Conservation (phyloP, 2,888 invertebrate species). For the Emmelina monodactyla region DNA sequence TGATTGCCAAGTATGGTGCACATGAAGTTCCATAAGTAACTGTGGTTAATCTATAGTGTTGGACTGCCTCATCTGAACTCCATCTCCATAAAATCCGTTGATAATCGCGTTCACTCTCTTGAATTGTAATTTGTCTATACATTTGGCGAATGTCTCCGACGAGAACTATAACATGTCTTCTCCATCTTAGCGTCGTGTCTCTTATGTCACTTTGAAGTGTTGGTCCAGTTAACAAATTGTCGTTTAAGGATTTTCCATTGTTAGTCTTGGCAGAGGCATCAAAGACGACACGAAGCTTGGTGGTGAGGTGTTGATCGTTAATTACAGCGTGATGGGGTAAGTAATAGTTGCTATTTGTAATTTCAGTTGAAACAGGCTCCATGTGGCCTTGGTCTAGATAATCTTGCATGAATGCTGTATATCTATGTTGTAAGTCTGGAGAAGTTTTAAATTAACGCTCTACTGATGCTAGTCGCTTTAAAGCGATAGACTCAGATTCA, state of each 20-base stretch:
- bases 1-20: constrained; percentile 17
- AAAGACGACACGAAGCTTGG: constrained; percentile 19
- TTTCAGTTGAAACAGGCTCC: constrained; percentile 4
- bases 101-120: constrained; percentile 13
- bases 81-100: constrained; percentile 15
- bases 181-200: constrained; percentile 12
- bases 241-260: constrained; percentile 14
- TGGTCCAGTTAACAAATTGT: constrained; percentile 13
- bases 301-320: constrained; percentile 14
- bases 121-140: constrained; percentile 15
- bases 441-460: constrained; percentile 2
- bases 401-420: constrained; percentile 6
- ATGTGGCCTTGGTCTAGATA: constrained; percentile 3
- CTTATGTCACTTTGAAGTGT: constrained; percentile 12
- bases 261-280: constrained; percentile 11
- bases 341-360: constrained; percentile 1
- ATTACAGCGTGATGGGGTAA: constrained; percentile 17
- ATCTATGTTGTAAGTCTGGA: not conserved
- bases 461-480: not conserved
- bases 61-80: constrained; percentile 8
- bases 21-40: constrained; percentile 18
- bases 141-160: constrained; percentile 12
- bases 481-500: not conserved
- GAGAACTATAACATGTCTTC: constrained; percentile 7
- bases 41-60: constrained; percentile 11